Conservation (phyloP, 2,888 invertebrate genomes). For the Calliphora vomitoria region DNA sequence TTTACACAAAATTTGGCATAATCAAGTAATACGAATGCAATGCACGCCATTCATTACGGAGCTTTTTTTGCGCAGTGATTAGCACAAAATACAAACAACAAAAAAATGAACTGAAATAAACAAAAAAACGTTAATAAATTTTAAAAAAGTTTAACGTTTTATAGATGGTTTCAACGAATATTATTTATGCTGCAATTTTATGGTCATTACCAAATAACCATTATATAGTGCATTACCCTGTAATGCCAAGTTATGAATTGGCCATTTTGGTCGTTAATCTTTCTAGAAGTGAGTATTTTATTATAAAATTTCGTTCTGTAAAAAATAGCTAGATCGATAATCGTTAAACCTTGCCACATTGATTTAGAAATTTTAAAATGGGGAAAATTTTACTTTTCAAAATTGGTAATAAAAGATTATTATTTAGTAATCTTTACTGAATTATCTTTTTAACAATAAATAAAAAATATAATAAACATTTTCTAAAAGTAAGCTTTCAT, state of each 20-base stretch:
- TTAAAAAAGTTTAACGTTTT: background rate
- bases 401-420: no score
- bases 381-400: no score
- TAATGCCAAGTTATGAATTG: background rate
- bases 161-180: background rate
- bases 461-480: no score
- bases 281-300: no score
- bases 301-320: no score
- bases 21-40: constrained; percentile 68
- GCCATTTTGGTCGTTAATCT: no score
- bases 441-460: no score
- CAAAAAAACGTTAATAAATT: background rate
- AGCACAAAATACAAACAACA: constrained; percentile 40
- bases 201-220: background rate
- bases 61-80: constrained; percentile 54
- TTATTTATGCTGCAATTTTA: constrained; percentile 1
- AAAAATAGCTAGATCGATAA: no score
- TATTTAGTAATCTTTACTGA: no score
- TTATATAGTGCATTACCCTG: background rate
- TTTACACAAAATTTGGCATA: constrained; percentile 72
- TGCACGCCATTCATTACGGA: constrained; percentile 69
- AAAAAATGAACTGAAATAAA: constrained; percentile 6
- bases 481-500: no score
- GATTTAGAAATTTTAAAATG: no score
- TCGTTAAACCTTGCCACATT: no score